Conservation (phyloP, 2,113 vertebrate genomes). For the Panurus biarmicus region DNA sequence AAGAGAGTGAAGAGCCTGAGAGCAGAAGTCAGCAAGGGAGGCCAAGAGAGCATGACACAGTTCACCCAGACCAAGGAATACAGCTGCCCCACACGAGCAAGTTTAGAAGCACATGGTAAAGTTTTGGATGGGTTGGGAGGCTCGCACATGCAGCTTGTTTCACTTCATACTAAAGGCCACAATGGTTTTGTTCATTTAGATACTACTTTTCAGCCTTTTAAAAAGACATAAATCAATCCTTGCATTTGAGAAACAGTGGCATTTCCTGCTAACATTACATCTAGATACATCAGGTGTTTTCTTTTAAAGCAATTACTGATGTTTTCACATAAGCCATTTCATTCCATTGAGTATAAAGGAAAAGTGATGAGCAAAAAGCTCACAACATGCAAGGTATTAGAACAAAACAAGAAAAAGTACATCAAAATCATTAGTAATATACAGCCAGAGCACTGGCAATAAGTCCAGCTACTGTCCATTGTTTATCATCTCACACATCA, state of each 20-base stretch:
- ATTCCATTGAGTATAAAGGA: neutral
- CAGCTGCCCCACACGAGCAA: neutral
- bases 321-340: neutral
- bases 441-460: neutral
- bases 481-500: neutral
- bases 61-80: neutral
- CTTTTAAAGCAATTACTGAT: neutral
- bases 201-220: neutral
- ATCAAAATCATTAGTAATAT: neutral
- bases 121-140: neutral
- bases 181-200: neutral
- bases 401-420: neutral
- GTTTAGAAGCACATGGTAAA: accelerated
- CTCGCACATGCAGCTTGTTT: neutral
- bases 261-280: neutral
- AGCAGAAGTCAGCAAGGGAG: neutral
- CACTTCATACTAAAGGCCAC: neutral
- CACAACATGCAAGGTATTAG: neutral
- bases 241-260: neutral
- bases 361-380: neutral
- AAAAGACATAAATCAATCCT: neutral
- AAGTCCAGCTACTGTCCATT: neutral
- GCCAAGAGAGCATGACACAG: accelerated
- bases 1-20: neutral
- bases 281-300: neutral